Base-by-base conservation (phyloP, 1,140 invertebrate species). In the Leptopilina clavipes region DNA sequence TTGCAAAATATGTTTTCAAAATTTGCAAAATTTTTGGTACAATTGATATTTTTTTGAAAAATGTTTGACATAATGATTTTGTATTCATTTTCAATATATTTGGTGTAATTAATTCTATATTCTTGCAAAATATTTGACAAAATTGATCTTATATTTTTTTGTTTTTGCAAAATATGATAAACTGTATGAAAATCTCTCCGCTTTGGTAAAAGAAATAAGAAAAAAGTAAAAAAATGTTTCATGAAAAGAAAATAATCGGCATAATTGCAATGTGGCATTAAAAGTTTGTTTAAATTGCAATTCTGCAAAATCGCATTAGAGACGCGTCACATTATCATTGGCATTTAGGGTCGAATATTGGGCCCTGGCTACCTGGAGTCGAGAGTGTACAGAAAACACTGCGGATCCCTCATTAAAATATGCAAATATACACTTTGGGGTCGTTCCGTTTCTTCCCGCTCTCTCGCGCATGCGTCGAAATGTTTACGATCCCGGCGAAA, bases 401-500 rank as follows among this genome's bases (percentile, higher is more conserved):
- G 79, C 79, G 84, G 77, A 81, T 84, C 86, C 83, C 89, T 90
- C 89, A 90, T 90, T 90, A 90, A 90, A 89, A 89, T 90, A 89
- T 90, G 89, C 88, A 89, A 90, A 90, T 90, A 90, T 82, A 80
- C 78, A 31, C 9, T 40, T 52, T 59, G 74, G 81, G 82, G 79
- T 87, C 84, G 83, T 86, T 78, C 85, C 77, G 37, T 9, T 40
- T 9, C 14, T 81, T 79, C 80, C 77, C 44, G 72, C 74, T 70
- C 75, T 59, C 78, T 75, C 75, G 74, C 71, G 79, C 82, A 81
- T 83, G 83, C 85, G 82, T 85, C 86, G 87, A 89, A 88, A 89
- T 90, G 85, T 90, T 89, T 90, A 89, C 88, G 88, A 89, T 89
- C 88, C 81, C 82, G 80, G 84, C 81, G 84, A 90, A 90, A 90